These are phyloP conservation scores for Pedetes capensis DNA, from an alignment of 2,113 vertebrate genomes.

Conservation along the genomic window DNA sequence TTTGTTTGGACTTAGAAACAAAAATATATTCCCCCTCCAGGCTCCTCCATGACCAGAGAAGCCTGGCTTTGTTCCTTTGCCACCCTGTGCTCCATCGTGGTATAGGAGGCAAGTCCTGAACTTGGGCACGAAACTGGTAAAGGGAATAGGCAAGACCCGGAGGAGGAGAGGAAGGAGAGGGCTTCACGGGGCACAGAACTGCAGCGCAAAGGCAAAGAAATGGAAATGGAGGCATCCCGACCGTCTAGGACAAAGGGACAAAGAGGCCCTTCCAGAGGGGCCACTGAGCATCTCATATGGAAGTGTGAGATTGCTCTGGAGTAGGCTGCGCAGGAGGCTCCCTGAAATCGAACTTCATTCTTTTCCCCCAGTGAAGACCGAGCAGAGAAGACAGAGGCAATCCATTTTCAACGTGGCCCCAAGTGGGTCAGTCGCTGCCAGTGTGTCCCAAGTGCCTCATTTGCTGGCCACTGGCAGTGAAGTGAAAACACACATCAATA, in stretches of 20 bases:
- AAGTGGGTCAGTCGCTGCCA: neutral
- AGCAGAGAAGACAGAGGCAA: neutral
- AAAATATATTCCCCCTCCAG: no score
- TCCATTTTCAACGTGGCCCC: neutral
- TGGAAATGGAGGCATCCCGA: neutral
- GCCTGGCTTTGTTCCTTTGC: neutral
- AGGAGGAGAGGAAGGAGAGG: neutral
- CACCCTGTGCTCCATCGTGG: fast-evolving
- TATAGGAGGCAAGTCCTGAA: neutral
- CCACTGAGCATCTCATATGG: neutral
- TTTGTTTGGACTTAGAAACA: neutral
- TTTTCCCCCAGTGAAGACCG: neutral
- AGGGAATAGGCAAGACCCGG: neutral
- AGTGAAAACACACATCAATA: neutral
- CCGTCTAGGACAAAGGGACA: neutral
- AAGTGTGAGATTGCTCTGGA: neutral
- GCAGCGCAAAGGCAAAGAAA: neutral
- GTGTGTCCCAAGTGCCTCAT: neutral
- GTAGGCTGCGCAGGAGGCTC: neutral
- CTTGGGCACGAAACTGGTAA: neutral
- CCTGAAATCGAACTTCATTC: neutral
- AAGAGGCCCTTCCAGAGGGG: neutral
- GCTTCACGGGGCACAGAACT: neutral
- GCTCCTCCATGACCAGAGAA: neutral
- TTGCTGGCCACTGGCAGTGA: neutral